A percentile compares a stretch with the other conserved stretches of the same genome.
These are phyloP conservation scores for Drosophila barbarae DNA, from an alignment of 2,888 invertebrate genomes.

Conservation along the genomic window DNA sequence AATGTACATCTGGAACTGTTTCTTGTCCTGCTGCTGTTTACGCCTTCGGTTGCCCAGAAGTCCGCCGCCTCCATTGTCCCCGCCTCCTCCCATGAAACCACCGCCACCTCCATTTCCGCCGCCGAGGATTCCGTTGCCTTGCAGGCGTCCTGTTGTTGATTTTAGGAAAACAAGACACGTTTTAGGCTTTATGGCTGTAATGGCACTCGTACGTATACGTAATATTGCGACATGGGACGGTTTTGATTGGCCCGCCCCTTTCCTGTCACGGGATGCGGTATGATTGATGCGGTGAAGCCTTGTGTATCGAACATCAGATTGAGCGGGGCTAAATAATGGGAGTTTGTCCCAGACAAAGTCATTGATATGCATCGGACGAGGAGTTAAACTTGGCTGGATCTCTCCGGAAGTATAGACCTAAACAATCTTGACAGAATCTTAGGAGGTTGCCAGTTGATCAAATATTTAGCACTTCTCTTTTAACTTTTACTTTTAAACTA, in stretches of 20 bases:
- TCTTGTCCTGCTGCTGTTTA: conserved; percentile 81
- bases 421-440: neutral
- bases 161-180: conserved; percentile 58
- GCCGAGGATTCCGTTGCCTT: conserved; percentile 57
- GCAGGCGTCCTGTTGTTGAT: conserved; percentile 54
- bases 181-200: conserved; percentile 54
- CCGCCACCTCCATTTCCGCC: conserved; percentile 42
- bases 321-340: conserved; percentile 61
- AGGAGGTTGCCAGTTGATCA: neutral
- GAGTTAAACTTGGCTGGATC: neutral
- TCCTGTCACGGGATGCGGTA: conserved; percentile 34
- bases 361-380: conserved; percentile 44
- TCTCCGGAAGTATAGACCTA: neutral
- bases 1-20: conserved; percentile 83
- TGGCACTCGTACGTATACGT: conserved; percentile 35
- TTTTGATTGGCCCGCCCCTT: conserved; percentile 25
- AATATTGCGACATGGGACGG: conserved; percentile 22
- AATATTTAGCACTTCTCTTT: neutral
- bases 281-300: conserved; percentile 58
- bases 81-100: conserved; percentile 45
- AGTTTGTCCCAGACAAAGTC: conserved; percentile 11
- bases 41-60: conserved; percentile 54
- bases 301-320: conserved; percentile 46
- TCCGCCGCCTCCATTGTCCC: conserved; percentile 52
- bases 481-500: too few relatives aligned